Evolutionary conservation across 2,797 vertebrate genomes (phyloP).

Genomic region (Pogonophryne albipinna): DNA sequence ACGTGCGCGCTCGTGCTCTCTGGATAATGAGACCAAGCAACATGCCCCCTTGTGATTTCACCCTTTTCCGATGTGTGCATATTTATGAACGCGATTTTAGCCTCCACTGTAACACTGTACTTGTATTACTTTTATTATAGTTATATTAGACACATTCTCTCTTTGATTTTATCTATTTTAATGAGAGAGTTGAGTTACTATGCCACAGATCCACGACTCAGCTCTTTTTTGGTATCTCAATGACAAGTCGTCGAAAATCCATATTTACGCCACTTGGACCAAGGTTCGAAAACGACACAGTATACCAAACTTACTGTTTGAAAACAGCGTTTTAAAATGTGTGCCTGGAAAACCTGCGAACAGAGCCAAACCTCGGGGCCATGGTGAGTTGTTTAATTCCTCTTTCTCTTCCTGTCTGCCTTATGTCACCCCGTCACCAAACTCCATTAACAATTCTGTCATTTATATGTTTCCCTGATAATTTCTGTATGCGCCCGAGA

Average conservation of each 20-base stretch:
- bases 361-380: constrained; percentile 26
- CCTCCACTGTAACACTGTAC: too few relatives aligned
- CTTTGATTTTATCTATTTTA: background rate
- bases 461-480: background rate
- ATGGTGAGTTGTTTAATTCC: constrained; percentile 58
- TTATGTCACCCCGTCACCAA: accelerated
- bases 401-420: too few relatives aligned
- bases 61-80: background rate
- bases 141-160: background rate
- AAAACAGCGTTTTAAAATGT: constrained; percentile 29
- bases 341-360: background rate
- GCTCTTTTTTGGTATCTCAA: constrained; percentile 42
- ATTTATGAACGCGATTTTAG: background rate
- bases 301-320: constrained; percentile 28
- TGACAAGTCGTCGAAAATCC: constrained; percentile 43
- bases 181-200: constrained; percentile 30
- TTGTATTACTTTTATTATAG: accelerated
- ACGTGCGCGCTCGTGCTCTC: constrained; percentile 1
- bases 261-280: constrained; percentile 65
- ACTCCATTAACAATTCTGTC: background rate
- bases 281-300: constrained; percentile 32
- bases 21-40: background rate
- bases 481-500: background rate
- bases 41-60: accelerated
- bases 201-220: constrained; percentile 51